A percentile compares a stretch with the other conserved stretches of the same genome.
phyloP scores from a whole-genome alignment of 1,140 invertebrate genomes.

The Sogatella furcifera region DNA sequence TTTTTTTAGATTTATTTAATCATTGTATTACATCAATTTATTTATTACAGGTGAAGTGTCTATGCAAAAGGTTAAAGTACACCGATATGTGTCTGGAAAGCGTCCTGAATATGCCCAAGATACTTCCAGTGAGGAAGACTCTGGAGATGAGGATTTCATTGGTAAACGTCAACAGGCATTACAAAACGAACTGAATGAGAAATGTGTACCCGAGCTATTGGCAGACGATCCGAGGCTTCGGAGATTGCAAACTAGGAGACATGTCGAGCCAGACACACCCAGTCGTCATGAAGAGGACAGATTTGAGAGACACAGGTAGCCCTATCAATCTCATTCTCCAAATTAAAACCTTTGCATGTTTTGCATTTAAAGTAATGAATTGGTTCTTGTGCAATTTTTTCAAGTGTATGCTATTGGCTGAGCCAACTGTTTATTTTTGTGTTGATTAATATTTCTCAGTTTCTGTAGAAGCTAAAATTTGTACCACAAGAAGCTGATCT shows the following conservation, averaged over 20 bases:
- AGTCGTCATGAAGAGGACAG: conserved; percentile 30
- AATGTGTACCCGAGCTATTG: conserved; percentile 21
- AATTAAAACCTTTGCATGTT: too few relatives aligned
- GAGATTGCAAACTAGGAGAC: conserved; percentile 35
- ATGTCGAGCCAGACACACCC: conserved; percentile 30
- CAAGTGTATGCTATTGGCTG: too few relatives aligned
- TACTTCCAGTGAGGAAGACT: conserved; percentile 70
- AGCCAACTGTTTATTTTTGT: too few relatives aligned
- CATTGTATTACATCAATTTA: neutral
- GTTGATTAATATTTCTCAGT: too few relatives aligned
- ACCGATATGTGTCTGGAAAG: conserved; percentile 86
- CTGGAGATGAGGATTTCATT: conserved; percentile 74
- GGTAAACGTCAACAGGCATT: conserved; percentile 35
- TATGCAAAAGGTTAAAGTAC: conserved; percentile 95
- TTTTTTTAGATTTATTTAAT: too few relatives aligned
- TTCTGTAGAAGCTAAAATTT: too few relatives aligned
- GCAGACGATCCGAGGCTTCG: conserved; percentile 67
- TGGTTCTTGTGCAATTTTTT: too few relatives aligned
- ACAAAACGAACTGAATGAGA: conserved; percentile 6
- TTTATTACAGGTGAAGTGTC: conserved; percentile 65
- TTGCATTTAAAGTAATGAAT: too few relatives aligned
- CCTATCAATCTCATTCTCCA: too few relatives aligned
- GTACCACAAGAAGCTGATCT: too few relatives aligned
- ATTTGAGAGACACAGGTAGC: conserved; percentile 33
- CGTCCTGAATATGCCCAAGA: conserved; percentile 84